Conservation (phyloP, 2,888 invertebrate genomes). For the Philereme transversata region DNA sequence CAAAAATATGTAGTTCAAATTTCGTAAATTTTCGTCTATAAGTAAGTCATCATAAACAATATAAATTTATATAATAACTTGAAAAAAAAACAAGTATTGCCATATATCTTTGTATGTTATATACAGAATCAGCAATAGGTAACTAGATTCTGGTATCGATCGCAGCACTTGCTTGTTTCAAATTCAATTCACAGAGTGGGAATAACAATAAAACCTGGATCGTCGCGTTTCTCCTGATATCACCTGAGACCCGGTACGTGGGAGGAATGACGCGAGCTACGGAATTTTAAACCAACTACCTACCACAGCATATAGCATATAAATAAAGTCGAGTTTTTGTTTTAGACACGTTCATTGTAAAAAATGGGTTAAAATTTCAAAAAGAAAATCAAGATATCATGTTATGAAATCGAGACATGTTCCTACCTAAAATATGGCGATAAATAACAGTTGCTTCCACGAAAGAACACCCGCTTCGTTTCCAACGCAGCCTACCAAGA, state of each 20-base stretch:
- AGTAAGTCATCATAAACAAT: too few relatives aligned
- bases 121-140: background rate
- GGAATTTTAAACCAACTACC: slow-evolving; percentile 46
- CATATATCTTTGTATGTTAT: too few relatives aligned
- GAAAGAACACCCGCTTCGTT: slow-evolving; percentile 62
- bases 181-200: slow-evolving; percentile 82
- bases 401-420: slow-evolving; percentile 5
- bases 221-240: slow-evolving; percentile 67
- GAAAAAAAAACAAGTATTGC: too few relatives aligned
- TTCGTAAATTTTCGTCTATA: too few relatives aligned
- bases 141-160: slow-evolving; percentile 57
- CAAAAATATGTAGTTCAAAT: too few relatives aligned
- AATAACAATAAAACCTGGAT: slow-evolving; percentile 77
- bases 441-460: slow-evolving; percentile 61
- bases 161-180: slow-evolving; percentile 66
- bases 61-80: too few relatives aligned
- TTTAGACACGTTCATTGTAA: background rate
- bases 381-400: slow-evolving; percentile 22
- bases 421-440: slow-evolving; percentile 41
- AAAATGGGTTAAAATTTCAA: background rate
- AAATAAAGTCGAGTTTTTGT: slow-evolving; percentile 2
- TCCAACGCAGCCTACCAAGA: slow-evolving; percentile 64
- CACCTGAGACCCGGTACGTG: slow-evolving; percentile 76
- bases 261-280: slow-evolving; percentile 54
- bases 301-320: slow-evolving; percentile 6